Conservation (phyloP, 2,888 invertebrate genomes). For the Microctonus brassicae region DNA sequence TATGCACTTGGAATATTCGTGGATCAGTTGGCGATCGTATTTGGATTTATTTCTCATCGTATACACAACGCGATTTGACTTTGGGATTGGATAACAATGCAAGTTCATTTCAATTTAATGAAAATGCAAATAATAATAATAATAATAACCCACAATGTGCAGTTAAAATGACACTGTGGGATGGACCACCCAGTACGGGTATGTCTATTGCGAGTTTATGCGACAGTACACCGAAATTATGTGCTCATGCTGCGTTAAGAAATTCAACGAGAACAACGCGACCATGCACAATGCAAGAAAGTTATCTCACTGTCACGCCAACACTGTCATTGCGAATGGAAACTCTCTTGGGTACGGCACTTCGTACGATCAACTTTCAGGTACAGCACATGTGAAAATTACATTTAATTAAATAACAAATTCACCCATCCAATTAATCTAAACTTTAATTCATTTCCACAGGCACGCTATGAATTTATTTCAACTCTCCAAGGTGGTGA, state of each 20-base stretch:
- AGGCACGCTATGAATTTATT: conserved; percentile 83
- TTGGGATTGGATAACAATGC: conserved; percentile 62
- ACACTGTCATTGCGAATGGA: conserved; percentile 64
- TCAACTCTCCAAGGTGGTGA: conserved; percentile 84
- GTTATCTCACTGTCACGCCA: conserved; percentile 77
- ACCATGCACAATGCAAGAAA: conserved; percentile 84
- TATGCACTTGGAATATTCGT: conserved; percentile 88
- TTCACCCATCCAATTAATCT: background rate
- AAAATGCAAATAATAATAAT: background rate
- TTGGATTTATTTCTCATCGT: conserved; percentile 90
- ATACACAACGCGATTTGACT: conserved; percentile 81
- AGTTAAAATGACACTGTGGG: conserved; percentile 64
- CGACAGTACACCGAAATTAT: conserved; percentile 81
- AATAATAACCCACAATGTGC: conserved; percentile 50
- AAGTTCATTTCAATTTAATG: conserved; percentile 52
- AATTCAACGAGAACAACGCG: conserved; percentile 82
- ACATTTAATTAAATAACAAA: background rate
- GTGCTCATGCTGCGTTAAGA: conserved; percentile 83
- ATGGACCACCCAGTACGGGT: conserved; percentile 60
- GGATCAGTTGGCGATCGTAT: conserved; percentile 84
- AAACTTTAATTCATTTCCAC: conserved; percentile 29
- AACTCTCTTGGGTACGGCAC: conserved; percentile 75
- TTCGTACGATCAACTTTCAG: conserved; percentile 76
- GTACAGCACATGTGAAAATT: conserved; percentile 45
- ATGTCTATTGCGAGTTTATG: conserved; percentile 61